Percentiles rank a stretch among this genome's conserved stretches.
phyloP scores from a whole-genome alignment of 2,797 vertebrate species.

The Anguilla anguilla region DNA sequence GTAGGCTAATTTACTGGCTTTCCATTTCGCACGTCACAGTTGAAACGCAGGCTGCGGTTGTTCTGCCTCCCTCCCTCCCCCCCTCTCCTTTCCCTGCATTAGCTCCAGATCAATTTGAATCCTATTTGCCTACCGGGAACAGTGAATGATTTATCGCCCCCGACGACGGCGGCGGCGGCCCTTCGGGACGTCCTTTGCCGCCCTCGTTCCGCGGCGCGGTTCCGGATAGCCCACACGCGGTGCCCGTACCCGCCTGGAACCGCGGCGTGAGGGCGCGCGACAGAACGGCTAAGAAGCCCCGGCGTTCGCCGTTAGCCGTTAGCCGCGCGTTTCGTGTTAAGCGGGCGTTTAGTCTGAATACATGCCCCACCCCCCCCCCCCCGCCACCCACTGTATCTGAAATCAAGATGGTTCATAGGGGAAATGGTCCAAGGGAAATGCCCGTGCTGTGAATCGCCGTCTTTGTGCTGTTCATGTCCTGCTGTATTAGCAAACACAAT shows the following conservation, averaged over 20 bases:
- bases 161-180: neutral
- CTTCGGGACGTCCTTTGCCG: neutral
- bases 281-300: neutral
- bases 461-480: neutral
- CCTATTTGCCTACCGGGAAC: conserved; percentile 7
- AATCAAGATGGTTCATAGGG: neutral
- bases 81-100: neutral
- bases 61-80: neutral
- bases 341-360: neutral
- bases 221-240: neutral
- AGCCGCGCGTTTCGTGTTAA: neutral
- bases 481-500: neutral
- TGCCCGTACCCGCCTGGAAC: neutral
- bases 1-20: conserved; percentile 8
- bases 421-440: conserved; percentile 10
- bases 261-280: conserved; percentile 14
- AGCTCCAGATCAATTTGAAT: conserved; percentile 14
- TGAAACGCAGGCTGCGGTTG: neutral
- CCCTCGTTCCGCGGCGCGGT: neutral
- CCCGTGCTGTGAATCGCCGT: neutral
- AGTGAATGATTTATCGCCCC: conserved; percentile 26
- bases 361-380: neutral
- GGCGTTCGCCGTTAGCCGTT: neutral
- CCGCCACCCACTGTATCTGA: neutral
- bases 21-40: neutral